Percentiles rank a stretch among this genome's conserved stretches.
These are phyloP conservation scores for Esox masquinongy DNA, from an alignment of 2,797 vertebrate genomes.

Conservation along the genomic window DNA sequence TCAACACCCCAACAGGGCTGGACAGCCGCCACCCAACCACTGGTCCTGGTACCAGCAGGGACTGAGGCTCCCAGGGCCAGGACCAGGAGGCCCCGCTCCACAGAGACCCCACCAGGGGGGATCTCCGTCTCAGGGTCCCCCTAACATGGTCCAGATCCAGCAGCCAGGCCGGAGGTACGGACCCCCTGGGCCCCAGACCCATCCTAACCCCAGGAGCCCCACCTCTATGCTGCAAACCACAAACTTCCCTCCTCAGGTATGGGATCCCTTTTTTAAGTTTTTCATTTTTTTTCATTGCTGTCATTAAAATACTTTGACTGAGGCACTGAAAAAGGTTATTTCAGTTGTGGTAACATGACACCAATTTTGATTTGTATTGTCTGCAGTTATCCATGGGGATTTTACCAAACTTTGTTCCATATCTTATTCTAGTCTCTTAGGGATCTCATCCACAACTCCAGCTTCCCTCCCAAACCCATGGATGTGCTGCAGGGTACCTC, in stretches of 20 bases:
- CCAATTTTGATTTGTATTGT: not conserved
- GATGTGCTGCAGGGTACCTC: constrained; percentile 64
- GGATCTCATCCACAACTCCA: constrained; percentile 69
- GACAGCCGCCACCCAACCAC: constrained; percentile 69
- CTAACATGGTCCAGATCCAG: constrained; percentile 51
- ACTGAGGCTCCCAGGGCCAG: constrained; percentile 63
- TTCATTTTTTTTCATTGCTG: not conserved
- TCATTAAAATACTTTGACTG: not conserved
- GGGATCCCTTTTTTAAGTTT: not conserved
- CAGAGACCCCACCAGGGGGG: constrained; percentile 72
- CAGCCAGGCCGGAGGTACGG: constrained; percentile 66
- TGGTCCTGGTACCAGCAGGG: constrained; percentile 77
- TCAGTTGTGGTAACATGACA: not conserved
- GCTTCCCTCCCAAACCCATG: constrained; percentile 66
- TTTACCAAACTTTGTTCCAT: constrained; percentile 3
- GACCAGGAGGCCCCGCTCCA: constrained; percentile 62
- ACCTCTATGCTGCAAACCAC: constrained; percentile 68
- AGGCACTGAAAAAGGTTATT: not conserved
- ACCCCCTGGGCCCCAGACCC: constrained; percentile 29
- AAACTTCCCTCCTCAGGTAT: constrained; percentile 68
- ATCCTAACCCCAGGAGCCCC: constrained; percentile 69
- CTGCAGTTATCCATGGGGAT: not conserved
- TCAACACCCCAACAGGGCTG: constrained; percentile 70
- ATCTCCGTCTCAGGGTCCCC: constrained; percentile 71
- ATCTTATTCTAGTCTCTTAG: constrained; percentile 64